phyloP scores from a whole-genome alignment of 2,797 vertebrate species.

The Pelochelys cantorii region DNA sequence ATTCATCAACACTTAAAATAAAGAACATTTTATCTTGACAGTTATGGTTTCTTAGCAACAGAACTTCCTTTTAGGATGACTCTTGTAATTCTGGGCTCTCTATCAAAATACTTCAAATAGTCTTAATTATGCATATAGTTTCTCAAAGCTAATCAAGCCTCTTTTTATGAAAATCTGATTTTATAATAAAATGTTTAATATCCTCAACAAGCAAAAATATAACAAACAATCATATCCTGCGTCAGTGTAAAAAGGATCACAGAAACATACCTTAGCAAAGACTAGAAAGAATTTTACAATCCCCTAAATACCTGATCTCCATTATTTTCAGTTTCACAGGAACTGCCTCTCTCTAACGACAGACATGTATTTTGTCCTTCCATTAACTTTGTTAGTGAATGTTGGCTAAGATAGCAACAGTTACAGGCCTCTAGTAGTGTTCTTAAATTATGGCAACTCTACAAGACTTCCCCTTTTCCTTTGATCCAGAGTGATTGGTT shows the following conservation, averaged over 20 bases:
- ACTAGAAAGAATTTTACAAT: not conserved
- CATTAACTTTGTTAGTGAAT: not conserved
- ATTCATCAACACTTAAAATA: not conserved
- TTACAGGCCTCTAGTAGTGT: not conserved
- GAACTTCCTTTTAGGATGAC: not conserved
- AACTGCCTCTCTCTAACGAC: not conserved
- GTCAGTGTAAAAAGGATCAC: not conserved
- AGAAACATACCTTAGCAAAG: not conserved
- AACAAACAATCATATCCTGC: not conserved
- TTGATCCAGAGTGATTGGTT: not conserved
- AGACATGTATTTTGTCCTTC: not conserved
- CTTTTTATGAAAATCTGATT: not conserved
- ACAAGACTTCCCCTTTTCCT: not conserved
- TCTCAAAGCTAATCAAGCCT: not conserved
- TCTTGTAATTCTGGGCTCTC: not conserved
- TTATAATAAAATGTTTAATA: not conserved
- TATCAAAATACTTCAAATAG: not conserved
- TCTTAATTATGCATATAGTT: not conserved
- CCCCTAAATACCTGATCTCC: not conserved
- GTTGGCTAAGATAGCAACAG: not conserved
- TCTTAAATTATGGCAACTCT: not conserved
- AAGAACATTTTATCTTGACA: not conserved
- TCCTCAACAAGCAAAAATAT: not conserved
- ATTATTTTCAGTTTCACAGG: not conserved
- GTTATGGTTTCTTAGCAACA: not conserved